Base-by-base conservation (phyloP, 2,888 invertebrate genomes). In the Mythimna ferrago region DNA sequence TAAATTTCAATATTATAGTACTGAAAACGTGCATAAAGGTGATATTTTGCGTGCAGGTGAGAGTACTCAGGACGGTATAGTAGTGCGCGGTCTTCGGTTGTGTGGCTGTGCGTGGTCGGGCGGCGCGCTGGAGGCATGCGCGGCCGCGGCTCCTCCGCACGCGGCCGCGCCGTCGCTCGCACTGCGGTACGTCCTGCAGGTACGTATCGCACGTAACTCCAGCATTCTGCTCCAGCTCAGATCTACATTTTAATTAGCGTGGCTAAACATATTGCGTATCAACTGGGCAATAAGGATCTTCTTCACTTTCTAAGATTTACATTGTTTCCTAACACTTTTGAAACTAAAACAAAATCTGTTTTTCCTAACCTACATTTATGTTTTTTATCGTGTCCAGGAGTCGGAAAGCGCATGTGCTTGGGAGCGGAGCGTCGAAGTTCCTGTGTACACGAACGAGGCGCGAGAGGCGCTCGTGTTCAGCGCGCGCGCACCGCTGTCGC, bases 101-200 rank as follows among this genome's bases (percentile, higher is more conserved):
- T 75, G 91, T 79, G 96, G 95, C 65, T 92, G 89, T 14, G 80
- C 62, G 82, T 93, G 93, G 92, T 78, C 72, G 38, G 83, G 35
- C 38, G 90, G 82, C 14, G 89, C 86, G 72, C 86, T 92, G 82
- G 75, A 11, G 73, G 81, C 88, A 70, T 80, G 86, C 73, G 60
- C 75, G 68, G 70, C 85, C 74, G 44, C 70, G 73, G 83, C 85
- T 14, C 87, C 94, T 71, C 91, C 93, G 76, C 90, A 90, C 82
- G 84, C 51, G 86, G 91, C 83, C 82, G 95, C 95, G 77, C 96
- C 95, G 41, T 90, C 93, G 3, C 89, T 95, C 9, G 84, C 89
- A 58, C 88, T 93, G 73, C 88, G 88, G 6, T 92, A 82, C 85
- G 74, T 84, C 65, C 87, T 84, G 58, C 88, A 86, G 89, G 91